Evolutionary conservation across 1,140 invertebrate species (phyloP).

Genomic region (Drosophila nigromelanica): DNA sequence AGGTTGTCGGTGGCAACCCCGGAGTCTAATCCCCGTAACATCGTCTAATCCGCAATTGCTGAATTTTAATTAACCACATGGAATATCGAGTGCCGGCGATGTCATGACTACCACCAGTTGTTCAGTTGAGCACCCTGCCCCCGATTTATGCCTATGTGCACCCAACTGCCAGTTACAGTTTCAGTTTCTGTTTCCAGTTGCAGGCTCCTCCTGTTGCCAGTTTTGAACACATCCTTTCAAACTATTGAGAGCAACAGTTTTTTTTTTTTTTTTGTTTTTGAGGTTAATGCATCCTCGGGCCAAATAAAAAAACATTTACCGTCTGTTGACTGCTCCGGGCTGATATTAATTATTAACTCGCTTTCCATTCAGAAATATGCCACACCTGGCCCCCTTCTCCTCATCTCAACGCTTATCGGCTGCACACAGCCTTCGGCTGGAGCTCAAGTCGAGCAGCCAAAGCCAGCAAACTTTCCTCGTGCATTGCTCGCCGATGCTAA

Average conservation of each 20-base stretch:
- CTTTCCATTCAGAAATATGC: slow-evolving; percentile 53
- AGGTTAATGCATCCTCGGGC: slow-evolving; percentile 81
- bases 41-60: slow-evolving; percentile 68
- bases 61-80: slow-evolving; percentile 78
- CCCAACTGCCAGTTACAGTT: neutral
- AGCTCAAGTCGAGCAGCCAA: slow-evolving; percentile 32
- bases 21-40: slow-evolving; percentile 49
- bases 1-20: neutral
- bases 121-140: neutral
- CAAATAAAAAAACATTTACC: slow-evolving; percentile 29
- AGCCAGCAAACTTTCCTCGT: slow-evolving; percentile 6
- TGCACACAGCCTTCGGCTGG: slow-evolving; percentile 67
- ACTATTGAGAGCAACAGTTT: slow-evolving; percentile 65
- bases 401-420: slow-evolving; percentile 60
- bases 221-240: slow-evolving; percentile 45
- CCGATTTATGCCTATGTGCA: slow-evolving; percentile 60
- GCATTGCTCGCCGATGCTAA: slow-evolving; percentile 39
- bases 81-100: slow-evolving; percentile 17
- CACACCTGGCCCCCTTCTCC: slow-evolving; percentile 5
- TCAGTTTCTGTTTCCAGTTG: no score
- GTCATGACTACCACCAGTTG: slow-evolving; percentile 27
- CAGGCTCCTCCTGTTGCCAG: neutral
- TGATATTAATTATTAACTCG: slow-evolving; percentile 80
- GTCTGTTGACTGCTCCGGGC: slow-evolving; percentile 57
- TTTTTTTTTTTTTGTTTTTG: slow-evolving; percentile 59